These are phyloP conservation scores for Phalangium opilio DNA, from an alignment of 2,888 invertebrate species.

Conservation along the genomic window DNA sequence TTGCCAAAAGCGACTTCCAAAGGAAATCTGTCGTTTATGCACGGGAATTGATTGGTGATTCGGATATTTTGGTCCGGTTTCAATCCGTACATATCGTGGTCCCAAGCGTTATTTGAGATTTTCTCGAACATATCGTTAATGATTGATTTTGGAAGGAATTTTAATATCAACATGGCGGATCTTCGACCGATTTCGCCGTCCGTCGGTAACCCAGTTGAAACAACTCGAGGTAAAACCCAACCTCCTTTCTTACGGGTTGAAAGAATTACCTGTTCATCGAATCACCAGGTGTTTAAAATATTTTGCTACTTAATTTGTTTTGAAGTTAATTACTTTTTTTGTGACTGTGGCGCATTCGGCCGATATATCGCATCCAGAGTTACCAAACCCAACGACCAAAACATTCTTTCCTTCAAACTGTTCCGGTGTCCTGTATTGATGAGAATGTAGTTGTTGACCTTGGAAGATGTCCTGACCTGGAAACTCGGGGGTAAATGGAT, in stretches of 20 bases:
- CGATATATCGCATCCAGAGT: conserved; percentile 27
- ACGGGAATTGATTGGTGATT: conserved; percentile 23
- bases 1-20: conserved; percentile 30
- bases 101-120: conserved; percentile 25
- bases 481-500: conserved; percentile 30
- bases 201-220: conserved; percentile 31
- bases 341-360: conserved; percentile 12
- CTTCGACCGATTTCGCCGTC: conserved; percentile 23
- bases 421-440: conserved; percentile 14
- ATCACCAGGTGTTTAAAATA: too few species aligned
- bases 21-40: conserved; percentile 34
- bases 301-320: too few species aligned
- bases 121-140: conserved; percentile 14
- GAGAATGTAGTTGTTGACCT: conserved; percentile 20
- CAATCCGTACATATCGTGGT: conserved; percentile 31
- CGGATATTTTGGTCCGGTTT: conserved; percentile 30
- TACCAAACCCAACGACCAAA: conserved; percentile 35
- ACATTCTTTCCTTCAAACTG: conserved; percentile 26
- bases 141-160: conserved; percentile 15
- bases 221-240: conserved; percentile 34
- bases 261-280: conserved; percentile 33
- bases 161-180: conserved; percentile 9
- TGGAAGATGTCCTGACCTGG: conserved; percentile 28
- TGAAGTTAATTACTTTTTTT: conserved; percentile 12
- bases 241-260: conserved; percentile 33